A percentile compares a stretch with the other conserved stretches of the same genome.
These are phyloP conservation scores for Scotopteryx bipunctaria DNA, from an alignment of 2,888 invertebrate species.

Conservation along the genomic window DNA sequence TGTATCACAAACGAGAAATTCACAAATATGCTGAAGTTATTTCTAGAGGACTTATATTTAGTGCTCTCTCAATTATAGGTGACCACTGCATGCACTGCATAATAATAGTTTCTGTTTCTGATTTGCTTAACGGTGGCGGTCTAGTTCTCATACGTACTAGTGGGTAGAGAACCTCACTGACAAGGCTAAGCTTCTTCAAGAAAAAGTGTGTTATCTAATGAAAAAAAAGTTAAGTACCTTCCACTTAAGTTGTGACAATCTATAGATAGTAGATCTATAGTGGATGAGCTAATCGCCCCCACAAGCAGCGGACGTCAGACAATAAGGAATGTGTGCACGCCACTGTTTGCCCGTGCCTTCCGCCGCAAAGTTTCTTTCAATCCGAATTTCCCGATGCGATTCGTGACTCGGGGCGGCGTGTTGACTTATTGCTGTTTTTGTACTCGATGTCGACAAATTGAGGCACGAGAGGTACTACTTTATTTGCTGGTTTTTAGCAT, in stretches of 20 bases:
- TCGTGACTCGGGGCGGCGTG: constrained; percentile 56
- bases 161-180: too few relatives aligned
- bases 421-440: constrained; percentile 56
- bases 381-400: constrained; percentile 63
- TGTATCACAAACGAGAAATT: too few relatives aligned
- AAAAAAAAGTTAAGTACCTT: neutral
- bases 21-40: too few relatives aligned
- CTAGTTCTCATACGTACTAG: too few relatives aligned
- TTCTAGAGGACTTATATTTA: too few relatives aligned
- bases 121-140: too few relatives aligned
- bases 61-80: too few relatives aligned
- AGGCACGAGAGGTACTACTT: constrained; percentile 33
- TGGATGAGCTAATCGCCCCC: neutral
- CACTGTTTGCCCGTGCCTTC: constrained; percentile 41
- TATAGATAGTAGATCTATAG: neutral
- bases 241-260: neutral
- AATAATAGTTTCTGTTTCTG: too few relatives aligned
- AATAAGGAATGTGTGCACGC: constrained; percentile 15
- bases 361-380: constrained; percentile 61
- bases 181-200: too few relatives aligned
- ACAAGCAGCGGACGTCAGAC: constrained; percentile 9
- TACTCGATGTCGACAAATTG: constrained; percentile 41
- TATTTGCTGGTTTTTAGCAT: constrained; percentile 32
- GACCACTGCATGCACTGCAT: too few relatives aligned
- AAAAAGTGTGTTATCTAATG: too few relatives aligned